Conservation (phyloP, 2,113 vertebrate genomes). For the Lichenostomus cassidix region DNA sequence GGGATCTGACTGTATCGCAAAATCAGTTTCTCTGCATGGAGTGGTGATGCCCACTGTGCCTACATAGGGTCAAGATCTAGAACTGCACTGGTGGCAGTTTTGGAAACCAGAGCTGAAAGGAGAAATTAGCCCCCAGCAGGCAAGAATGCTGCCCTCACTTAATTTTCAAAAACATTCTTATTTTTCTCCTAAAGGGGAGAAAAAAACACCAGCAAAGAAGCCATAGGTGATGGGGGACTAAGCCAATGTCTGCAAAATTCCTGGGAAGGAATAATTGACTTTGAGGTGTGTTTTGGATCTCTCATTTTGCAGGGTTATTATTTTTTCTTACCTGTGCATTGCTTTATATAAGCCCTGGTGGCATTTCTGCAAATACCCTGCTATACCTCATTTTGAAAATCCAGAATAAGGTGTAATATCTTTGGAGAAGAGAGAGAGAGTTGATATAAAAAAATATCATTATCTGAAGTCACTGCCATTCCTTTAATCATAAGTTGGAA, state of each 20-base stretch:
- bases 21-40: neutral
- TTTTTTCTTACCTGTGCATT: neutral
- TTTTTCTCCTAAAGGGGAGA: neutral
- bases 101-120: neutral
- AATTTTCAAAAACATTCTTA: neutral
- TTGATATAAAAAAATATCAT: neutral
- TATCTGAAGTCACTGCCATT: neutral
- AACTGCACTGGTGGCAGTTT: neutral
- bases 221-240: neutral
- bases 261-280: neutral
- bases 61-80: neutral
- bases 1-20: neutral
- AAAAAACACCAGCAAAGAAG: neutral
- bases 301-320: neutral
- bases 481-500: neutral
- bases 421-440: neutral
- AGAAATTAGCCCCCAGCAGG: neutral
- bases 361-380: neutral
- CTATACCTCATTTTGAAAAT: neutral
- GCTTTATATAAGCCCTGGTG: neutral
- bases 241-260: neutral
- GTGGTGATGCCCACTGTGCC: neutral
- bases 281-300: neutral
- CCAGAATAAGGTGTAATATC: neutral
- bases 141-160: neutral